A percentile compares a stretch with the other conserved stretches of the same genome.
phyloP scores from a whole-genome alignment of 1,140 invertebrate genomes.

The Latrodectus geometricus region DNA sequence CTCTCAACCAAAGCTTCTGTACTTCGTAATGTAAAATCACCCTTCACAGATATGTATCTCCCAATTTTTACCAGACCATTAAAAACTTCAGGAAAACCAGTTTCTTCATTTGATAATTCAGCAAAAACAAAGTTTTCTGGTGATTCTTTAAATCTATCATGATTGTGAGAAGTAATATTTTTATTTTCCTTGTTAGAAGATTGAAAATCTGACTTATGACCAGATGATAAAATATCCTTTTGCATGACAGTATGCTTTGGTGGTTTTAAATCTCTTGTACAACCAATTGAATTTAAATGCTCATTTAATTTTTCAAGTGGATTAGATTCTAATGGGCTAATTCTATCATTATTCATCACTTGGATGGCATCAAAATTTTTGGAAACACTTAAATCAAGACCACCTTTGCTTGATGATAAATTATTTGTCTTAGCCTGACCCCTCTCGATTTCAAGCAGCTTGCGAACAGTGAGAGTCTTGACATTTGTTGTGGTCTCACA shows the following conservation, averaged over 20 bases:
- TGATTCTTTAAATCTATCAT: slow-evolving; percentile 14
- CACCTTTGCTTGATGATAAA: too few species aligned
- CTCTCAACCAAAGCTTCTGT: slow-evolving; percentile 64
- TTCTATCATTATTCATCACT: neutral
- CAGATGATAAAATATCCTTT: neutral
- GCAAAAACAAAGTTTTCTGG: slow-evolving; percentile 50
- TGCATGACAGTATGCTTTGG: neutral
- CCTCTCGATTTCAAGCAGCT: too few species aligned
- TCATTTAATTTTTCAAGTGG: slow-evolving; percentile 45
- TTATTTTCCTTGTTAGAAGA: slow-evolving; percentile 37
- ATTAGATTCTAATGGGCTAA: neutral
- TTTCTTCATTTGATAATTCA: slow-evolving; percentile 59
- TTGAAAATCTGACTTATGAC: neutral
- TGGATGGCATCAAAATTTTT: neutral
- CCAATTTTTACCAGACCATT: slow-evolving; percentile 54
- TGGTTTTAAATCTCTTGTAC: neutral
- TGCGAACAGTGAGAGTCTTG: too few species aligned
- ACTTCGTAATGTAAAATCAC: slow-evolving; percentile 58
- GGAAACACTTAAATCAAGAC: neutral
- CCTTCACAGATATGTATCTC: slow-evolving; percentile 63
- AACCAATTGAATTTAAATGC: slow-evolving; percentile 36
- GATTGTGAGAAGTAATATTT: neutral
- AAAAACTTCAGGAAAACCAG: slow-evolving; percentile 63
- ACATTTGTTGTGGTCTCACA: too few species aligned
- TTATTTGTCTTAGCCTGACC: too few species aligned